phyloP scores from a whole-genome alignment of 1,140 invertebrate species.

The Drosophila oshimai region DNA sequence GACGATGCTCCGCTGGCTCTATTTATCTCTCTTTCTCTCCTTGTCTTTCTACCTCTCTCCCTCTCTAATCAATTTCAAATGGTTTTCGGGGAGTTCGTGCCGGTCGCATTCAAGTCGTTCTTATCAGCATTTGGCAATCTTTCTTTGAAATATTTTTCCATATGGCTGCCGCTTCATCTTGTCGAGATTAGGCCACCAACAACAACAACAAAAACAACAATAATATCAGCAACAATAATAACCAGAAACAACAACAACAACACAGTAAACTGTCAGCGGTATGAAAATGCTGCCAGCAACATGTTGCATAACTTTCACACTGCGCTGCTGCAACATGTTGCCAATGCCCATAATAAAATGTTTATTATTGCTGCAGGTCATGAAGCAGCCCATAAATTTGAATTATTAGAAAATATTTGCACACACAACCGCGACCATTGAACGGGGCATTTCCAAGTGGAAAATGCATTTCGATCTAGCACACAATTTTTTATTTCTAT shows the following conservation, averaged over 20 bases:
- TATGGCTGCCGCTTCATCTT: constrained; percentile 69
- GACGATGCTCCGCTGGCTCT: constrained; percentile 23
- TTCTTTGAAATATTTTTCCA: constrained; percentile 75
- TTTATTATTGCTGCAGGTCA: constrained; percentile 75
- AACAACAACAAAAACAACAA: constrained; percentile 15
- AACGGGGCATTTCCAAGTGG: constrained; percentile 26
- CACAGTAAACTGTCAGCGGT: constrained; percentile 39
- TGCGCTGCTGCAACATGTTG: constrained; percentile 12
- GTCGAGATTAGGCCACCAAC: constrained; percentile 42
- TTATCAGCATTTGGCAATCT: constrained; percentile 77
- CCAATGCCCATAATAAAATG: constrained; percentile 32
- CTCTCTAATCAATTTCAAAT: constrained; percentile 76
- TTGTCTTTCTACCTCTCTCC: constrained; percentile 1
- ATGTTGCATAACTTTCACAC: constrained; percentile 3
- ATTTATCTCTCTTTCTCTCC: background rate
- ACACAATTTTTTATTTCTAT: constrained; percentile 31
- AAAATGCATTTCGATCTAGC: constrained; percentile 42
- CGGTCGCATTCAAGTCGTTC: constrained; percentile 47
- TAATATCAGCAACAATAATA: background rate
- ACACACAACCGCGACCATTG: background rate
- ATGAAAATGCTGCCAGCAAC: constrained; percentile 23
- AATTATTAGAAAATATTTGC: constrained; percentile 51
- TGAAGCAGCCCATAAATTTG: constrained; percentile 67
- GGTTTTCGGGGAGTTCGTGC: constrained; percentile 61
- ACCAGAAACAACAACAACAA: constrained; percentile 1